These are phyloP conservation scores for Premnoplex brunnescens DNA, from an alignment of 2,797 vertebrate species.

Conservation along the genomic window DNA sequence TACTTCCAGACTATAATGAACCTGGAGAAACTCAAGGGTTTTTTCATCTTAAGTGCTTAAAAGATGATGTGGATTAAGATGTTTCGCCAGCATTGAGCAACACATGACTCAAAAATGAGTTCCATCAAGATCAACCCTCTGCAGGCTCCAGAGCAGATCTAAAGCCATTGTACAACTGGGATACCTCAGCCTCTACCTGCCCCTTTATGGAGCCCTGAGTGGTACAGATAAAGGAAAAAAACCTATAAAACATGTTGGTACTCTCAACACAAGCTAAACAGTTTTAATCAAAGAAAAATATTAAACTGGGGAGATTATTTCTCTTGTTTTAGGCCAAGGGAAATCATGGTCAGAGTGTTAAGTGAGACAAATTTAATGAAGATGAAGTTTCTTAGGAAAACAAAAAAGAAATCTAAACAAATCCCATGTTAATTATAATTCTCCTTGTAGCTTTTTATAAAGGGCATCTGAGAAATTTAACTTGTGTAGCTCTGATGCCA, in stretches of 20 bases:
- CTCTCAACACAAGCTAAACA: neutral
- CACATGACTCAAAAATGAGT: neutral
- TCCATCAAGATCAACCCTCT: neutral
- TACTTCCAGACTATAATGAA: neutral
- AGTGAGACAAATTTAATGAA: neutral
- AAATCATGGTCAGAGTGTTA: neutral
- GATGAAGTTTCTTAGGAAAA: neutral
- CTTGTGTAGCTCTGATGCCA: neutral
- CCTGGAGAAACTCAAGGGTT: neutral
- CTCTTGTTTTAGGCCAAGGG: neutral
- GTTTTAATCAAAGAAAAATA: slow-evolving; percentile 28
- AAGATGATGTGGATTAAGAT: neutral
- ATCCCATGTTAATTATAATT: neutral
- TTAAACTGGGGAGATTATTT: neutral
- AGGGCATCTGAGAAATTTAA: neutral
- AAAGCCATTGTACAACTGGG: neutral
- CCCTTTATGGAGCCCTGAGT: neutral
- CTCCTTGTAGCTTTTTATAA: neutral
- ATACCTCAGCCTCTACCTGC: neutral
- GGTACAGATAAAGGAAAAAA: neutral
- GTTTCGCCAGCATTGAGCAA: neutral
- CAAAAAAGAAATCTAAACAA: neutral
- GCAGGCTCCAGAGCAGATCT: neutral
- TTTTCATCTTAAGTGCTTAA: neutral
- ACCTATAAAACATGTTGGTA: neutral